Evolutionary conservation across 2,888 invertebrate species (phyloP).

Genomic region (Nysson spinosus): DNA sequence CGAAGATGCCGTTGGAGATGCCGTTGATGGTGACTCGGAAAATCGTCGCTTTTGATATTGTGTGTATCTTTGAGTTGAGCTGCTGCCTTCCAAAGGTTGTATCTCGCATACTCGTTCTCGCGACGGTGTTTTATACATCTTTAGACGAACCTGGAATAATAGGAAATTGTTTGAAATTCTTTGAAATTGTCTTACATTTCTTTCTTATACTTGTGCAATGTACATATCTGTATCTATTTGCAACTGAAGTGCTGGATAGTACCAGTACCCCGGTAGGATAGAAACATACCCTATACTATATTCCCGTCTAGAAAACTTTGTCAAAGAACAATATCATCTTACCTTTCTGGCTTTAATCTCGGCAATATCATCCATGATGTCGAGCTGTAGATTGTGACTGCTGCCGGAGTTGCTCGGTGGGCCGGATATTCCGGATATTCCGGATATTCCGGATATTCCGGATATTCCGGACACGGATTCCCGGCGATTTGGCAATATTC

Average conservation of each 20-base stretch:
- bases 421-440: conserved; percentile 80
- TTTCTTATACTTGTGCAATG: no score
- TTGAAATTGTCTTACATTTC: no score
- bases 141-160: conserved; percentile 83
- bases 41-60: conserved; percentile 80
- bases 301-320: no score
- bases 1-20: conserved; percentile 33
- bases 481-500: conserved; percentile 77
- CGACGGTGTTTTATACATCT: conserved; percentile 90
- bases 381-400: conserved; percentile 89
- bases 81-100: conserved; percentile 86
- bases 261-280: no score
- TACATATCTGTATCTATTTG: no score
- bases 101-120: conserved; percentile 87
- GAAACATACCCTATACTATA: no score
- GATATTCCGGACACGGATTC: conserved; percentile 78
- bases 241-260: no score
- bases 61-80: conserved; percentile 76
- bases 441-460: conserved; percentile 87
- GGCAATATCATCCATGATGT: conserved; percentile 93
- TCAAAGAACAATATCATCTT: not conserved
- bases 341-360: conserved; percentile 83
- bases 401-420: conserved; percentile 89
- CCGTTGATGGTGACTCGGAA: conserved; percentile 83
- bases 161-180: not conserved